These are phyloP conservation scores for Phortica magna DNA, from an alignment of 2,888 invertebrate genomes.

Conservation along the genomic window DNA sequence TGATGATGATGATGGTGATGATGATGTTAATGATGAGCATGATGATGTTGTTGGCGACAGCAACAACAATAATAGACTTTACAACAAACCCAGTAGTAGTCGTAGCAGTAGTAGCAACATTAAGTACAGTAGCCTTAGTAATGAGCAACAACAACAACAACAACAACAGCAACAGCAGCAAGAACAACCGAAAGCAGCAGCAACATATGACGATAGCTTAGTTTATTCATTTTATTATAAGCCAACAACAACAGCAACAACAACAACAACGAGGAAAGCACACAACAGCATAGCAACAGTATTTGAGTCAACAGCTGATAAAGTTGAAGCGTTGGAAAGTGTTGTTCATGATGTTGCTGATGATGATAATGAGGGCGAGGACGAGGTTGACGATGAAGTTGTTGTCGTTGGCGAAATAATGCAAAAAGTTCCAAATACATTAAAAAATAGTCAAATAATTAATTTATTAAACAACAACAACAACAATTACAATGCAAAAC, in stretches of 20 bases:
- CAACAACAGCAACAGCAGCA: slow-evolving; percentile 6
- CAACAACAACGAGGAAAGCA: slow-evolving; percentile 14
- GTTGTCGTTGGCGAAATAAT: slow-evolving; percentile 53
- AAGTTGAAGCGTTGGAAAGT: slow-evolving; percentile 47
- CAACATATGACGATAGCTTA: slow-evolving; percentile 41
- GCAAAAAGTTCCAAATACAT: slow-evolving; percentile 77
- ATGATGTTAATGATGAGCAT: slow-evolving; percentile 56
- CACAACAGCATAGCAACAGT: slow-evolving; percentile 22
- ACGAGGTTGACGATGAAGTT: slow-evolving; percentile 39
- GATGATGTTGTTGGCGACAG: slow-evolving; percentile 37
- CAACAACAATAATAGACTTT: slow-evolving; percentile 64
- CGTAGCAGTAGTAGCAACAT: slow-evolving; percentile 63
- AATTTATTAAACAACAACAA: slow-evolving; percentile 63
- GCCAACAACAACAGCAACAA: slow-evolving; percentile 21
- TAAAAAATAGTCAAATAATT: slow-evolving; percentile 76
- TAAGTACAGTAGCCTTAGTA: slow-evolving; percentile 72
- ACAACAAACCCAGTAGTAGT: slow-evolving; percentile 60
- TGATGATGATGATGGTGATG: slow-evolving; percentile 60
- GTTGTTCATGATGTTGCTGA: slow-evolving; percentile 35
- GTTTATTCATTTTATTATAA: slow-evolving; percentile 46
- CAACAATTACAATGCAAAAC: slow-evolving; percentile 39
- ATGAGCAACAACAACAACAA: slow-evolving; percentile 52
- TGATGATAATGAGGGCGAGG: slow-evolving; percentile 32
- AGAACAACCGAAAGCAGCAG: slow-evolving; percentile 19
- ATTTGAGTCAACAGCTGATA: slow-evolving; percentile 40